These are phyloP conservation scores for Hydropsyche betteni DNA, from an alignment of 2,888 invertebrate species.

Conservation along the genomic window DNA sequence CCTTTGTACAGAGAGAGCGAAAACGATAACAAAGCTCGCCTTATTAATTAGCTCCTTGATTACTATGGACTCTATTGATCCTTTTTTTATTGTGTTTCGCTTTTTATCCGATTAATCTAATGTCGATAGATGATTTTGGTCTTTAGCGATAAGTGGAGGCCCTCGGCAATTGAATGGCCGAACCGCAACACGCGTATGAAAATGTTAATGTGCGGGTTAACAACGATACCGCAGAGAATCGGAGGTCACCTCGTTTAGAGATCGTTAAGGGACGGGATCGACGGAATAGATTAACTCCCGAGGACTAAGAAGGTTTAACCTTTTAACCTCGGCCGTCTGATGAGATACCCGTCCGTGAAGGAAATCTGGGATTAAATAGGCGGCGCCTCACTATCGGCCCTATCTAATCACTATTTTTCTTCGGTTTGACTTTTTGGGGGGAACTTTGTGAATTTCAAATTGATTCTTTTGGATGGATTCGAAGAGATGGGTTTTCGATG, in stretches of 20 bases:
- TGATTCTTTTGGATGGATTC: too few species aligned
- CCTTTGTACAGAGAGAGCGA: background rate
- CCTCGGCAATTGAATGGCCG: too few species aligned
- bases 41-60: constrained; percentile 16
- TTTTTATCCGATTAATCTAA: too few species aligned
- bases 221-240: constrained; percentile 11
- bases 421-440: background rate
- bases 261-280: background rate
- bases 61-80: background rate
- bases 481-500: too few species aligned
- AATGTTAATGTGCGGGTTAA: constrained; percentile 12
- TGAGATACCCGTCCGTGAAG: background rate
- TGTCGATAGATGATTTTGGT: too few species aligned
- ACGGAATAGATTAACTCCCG: constrained; percentile 18
- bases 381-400: background rate
- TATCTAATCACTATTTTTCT: constrained; percentile 23
- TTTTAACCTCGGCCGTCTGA: constrained; percentile 9
- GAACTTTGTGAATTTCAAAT: too few species aligned
- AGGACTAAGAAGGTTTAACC: constrained; percentile 12
- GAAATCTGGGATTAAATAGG: too few species aligned
- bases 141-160: too few species aligned
- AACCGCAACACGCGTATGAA: too few species aligned
- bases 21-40: constrained; percentile 15
- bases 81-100: too few species aligned
- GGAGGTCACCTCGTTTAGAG: constrained; percentile 22